Evolutionary conservation across 2,797 vertebrate genomes (phyloP), one percentile per base, ranked within the genome.

Genomic region (Enteromius mattozi): DNA sequence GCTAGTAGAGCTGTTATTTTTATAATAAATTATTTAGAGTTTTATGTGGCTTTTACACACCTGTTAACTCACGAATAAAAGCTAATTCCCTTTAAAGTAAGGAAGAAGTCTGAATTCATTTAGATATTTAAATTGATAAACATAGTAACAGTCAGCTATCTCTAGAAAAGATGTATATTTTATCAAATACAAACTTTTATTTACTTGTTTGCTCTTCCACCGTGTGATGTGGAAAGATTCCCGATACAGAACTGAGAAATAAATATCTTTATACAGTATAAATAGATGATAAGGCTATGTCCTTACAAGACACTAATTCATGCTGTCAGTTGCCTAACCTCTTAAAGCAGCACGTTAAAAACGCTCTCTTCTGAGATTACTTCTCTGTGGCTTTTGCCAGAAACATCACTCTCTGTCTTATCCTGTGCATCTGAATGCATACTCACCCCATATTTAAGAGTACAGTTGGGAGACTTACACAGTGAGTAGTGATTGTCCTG

Each of bases 401-500:
- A 80, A 49, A 14, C 12, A 16, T 47, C 27, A 47, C 33, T 56
- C 42, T 71, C 49, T 42, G 51, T 35, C 51, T 61, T 47, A 3
- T 81, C 42, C 30, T 51, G 59, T 65, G 56, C 6, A 42, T 68
- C 45, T 83, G 61, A 71, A 27, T 63, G 40, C 21, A 17, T 74
- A n/a, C 61, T 69, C 35, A 21, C 61, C 81, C 81, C 54, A 61
- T 83, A 69, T 70, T 80, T 70, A 80, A 70, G 79, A 80, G 37
- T 69, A 80, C 45, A 83, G 61, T 80, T 74, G 77, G 66, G n/a
- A 65, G 66, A 72, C 78, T 79, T 71, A 42, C 37, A 21, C 77
- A 65, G 81, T 68, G 63, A 69, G 77, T 56, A 56, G 81, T 83
- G 61, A 77, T 83, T 68, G 47, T 77, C 63, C 86, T 88, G 89